Evolutionary conservation across 2,797 vertebrate species (phyloP).

Genomic region (Eptatretus atami): DNA sequence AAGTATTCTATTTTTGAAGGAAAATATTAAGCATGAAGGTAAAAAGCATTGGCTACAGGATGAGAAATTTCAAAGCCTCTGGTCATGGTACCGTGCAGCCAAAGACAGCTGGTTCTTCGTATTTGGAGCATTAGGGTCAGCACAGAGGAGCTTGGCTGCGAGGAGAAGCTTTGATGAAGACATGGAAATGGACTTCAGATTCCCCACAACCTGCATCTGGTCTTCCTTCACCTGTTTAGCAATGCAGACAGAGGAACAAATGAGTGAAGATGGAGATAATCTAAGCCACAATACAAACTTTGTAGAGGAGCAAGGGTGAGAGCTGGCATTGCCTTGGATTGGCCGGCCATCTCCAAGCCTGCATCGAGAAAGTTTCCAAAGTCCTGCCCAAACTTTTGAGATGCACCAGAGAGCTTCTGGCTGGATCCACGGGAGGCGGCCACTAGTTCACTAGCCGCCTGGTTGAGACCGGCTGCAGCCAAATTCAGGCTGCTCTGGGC

Average conservation of each 20-base stretch:
- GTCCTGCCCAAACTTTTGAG: constrained; percentile 68
- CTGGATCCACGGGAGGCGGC: constrained; percentile 63
- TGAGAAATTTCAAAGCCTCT: too few species aligned
- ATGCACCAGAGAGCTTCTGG: constrained; percentile 49
- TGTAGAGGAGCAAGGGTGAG: too few species aligned
- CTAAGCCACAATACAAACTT: too few species aligned
- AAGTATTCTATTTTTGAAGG: too few species aligned
- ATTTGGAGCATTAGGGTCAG: constrained; percentile 54
- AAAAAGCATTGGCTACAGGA: too few species aligned
- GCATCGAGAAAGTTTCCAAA: constrained; percentile 71
- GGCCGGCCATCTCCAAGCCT: constrained; percentile 79
- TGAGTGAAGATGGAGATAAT: too few species aligned
- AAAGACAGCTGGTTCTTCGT: constrained; percentile 83
- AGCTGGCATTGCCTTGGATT: constrained; percentile 29
- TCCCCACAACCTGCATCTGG: constrained; percentile 61
- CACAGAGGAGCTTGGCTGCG: constrained; percentile 66
- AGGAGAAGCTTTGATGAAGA: constrained; percentile 78
- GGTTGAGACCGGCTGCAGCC: constrained; percentile 55
- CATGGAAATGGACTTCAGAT: constrained; percentile 92
- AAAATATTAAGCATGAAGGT: too few species aligned
- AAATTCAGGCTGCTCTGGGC: constrained; percentile 50
- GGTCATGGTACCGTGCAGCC: constrained; percentile 33
- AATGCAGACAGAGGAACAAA: not conserved
- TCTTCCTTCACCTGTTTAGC: constrained; percentile 45
- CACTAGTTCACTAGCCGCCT: constrained; percentile 73